A percentile compares a stretch with the other conserved stretches of the same genome.
phyloP scores from a whole-genome alignment of 2,797 vertebrate species.

The Muraenolepis orangiensis region DNA sequence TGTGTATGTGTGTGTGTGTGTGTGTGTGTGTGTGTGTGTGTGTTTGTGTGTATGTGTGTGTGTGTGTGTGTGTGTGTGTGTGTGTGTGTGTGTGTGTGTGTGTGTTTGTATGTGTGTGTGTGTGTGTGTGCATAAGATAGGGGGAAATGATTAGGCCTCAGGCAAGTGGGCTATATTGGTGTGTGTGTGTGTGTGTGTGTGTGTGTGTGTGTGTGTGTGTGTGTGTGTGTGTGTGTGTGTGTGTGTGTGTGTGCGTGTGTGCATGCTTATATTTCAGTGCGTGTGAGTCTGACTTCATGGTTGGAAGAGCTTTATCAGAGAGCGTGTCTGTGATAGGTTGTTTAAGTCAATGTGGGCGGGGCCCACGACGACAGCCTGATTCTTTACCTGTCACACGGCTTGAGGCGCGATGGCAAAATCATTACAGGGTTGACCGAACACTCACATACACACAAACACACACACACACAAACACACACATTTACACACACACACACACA shows the following conservation, averaged over 20 bases:
- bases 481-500: background rate
- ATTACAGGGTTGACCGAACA: slow-evolving; percentile 49
- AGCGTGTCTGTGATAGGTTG: slow-evolving; percentile 44
- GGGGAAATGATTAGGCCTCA: slow-evolving; percentile 7
- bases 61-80: background rate
- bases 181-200: too few species aligned
- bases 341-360: slow-evolving; percentile 39
- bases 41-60: background rate
- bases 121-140: background rate
- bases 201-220: too few species aligned
- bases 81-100: too few species aligned
- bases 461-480: background rate
- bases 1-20: too few species aligned
- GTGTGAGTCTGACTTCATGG: slow-evolving; percentile 18
- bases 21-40: too few species aligned
- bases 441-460: background rate
- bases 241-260: too few species aligned
- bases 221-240: too few species aligned
- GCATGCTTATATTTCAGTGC: background rate
- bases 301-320: slow-evolving; percentile 54
- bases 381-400: slow-evolving; percentile 64
- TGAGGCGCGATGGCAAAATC: slow-evolving; percentile 59
- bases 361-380: slow-evolving; percentile 53
- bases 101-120: too few species aligned
- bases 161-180: background rate